Evolutionary conservation across 2,113 vertebrate genomes (phyloP).

Genomic region (Paradisaea rubra): DNA sequence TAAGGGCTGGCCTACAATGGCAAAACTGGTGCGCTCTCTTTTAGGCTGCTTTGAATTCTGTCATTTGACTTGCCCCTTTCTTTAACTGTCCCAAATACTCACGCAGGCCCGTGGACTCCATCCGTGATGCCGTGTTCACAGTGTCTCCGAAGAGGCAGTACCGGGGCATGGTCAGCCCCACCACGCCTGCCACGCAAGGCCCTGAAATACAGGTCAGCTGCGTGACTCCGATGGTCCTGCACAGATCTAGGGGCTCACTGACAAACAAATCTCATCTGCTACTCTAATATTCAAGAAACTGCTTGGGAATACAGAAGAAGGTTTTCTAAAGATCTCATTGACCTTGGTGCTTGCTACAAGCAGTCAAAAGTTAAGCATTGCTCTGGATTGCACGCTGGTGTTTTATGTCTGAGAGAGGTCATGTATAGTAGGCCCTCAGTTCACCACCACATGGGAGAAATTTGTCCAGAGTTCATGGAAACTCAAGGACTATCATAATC

Average conservation of each 20-base stretch:
- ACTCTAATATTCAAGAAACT: neutral
- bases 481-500: neutral
- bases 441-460: neutral
- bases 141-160: conserved; percentile 96
- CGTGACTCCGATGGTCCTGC: rapidly evolving
- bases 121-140: conserved; percentile 86
- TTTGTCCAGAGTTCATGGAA: neutral
- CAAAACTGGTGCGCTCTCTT: neutral
- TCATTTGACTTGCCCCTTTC: neutral
- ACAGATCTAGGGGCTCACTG: neutral
- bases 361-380: neutral
- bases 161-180: conserved; percentile 89
- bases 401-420: neutral
- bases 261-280: neutral
- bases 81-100: conserved; percentile 25
- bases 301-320: neutral
- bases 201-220: conserved; percentile 57
- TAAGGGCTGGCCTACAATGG: neutral
- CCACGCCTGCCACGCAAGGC: conserved; percentile 84
- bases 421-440: neutral
- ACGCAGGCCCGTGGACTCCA: conserved; percentile 93
- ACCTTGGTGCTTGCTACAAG: neutral
- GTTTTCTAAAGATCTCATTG: neutral
- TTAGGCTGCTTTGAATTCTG: neutral
- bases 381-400: neutral